These are phyloP conservation scores for Diprion similis DNA, from an alignment of 1,140 invertebrate species.

Conservation along the genomic window DNA sequence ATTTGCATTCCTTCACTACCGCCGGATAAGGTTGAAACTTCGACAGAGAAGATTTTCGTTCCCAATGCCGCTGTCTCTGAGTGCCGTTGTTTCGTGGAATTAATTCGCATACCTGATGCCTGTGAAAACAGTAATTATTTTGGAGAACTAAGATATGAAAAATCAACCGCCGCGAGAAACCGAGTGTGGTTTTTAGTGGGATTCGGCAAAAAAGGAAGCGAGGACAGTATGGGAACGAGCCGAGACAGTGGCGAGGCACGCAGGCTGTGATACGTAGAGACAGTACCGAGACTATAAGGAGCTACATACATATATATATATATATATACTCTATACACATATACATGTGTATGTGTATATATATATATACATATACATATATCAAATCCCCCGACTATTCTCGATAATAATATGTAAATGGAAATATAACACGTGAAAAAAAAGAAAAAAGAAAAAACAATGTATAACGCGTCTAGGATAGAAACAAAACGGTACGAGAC, in stretches of 20 bases:
- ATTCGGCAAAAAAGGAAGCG: no score
- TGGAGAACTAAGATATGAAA: no score
- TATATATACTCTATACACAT: slow-evolving; percentile 26
- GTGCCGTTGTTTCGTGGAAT: no score
- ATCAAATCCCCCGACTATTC: slow-evolving; percentile 52
- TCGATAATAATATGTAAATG: slow-evolving; percentile 57
- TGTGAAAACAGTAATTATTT: no score
- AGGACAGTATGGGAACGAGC: no score
- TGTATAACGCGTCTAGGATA: slow-evolving; percentile 12
- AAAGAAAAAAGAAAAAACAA: slow-evolving; percentile 10
- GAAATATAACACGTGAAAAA: slow-evolving; percentile 40
- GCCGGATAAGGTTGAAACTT: no score
- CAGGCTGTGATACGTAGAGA: slow-evolving; percentile 64
- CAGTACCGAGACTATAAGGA: slow-evolving; percentile 61
- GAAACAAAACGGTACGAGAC: not conserved
- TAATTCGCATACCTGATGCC: no score
- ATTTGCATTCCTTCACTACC: no score
- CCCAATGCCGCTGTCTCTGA: no score
- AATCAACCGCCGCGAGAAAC: no score
- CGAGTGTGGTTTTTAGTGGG: no score
- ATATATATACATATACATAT: slow-evolving; percentile 23
- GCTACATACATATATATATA: slow-evolving; percentile 56
- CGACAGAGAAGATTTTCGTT: no score
- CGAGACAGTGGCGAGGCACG: slow-evolving; percentile 59
- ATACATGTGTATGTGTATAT: slow-evolving; percentile 23